Evolutionary conservation across 2,888 invertebrate genomes (phyloP).

Genomic region (Euplagia quadripunctaria): DNA sequence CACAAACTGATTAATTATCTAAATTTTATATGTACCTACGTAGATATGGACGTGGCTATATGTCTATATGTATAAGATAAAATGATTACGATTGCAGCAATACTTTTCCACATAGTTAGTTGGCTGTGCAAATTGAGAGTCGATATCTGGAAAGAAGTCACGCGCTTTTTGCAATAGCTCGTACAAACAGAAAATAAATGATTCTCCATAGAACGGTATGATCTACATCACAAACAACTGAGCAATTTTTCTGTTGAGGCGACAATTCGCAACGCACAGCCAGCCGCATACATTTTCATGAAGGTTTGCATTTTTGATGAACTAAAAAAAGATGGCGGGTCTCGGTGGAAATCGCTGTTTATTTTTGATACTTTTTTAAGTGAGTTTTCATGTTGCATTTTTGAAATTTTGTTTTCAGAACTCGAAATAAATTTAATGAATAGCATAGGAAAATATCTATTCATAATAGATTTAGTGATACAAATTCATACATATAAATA

Average conservation of each 20-base stretch:
- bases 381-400: conserved; percentile 24
- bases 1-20: no score
- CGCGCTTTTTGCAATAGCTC: not conserved
- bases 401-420: conserved; percentile 29
- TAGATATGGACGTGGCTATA: no score
- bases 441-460: not conserved
- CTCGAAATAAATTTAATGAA: not conserved
- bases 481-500: no score
- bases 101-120: not conserved
- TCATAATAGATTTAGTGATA: not conserved
- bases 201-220: conserved; percentile 40
- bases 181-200: conserved; percentile 20
- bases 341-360: conserved; percentile 56
- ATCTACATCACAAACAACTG: conserved; percentile 73
- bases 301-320: conserved; percentile 84
- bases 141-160: not conserved
- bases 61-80: no score
- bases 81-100: not conserved
- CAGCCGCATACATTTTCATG: conserved; percentile 80
- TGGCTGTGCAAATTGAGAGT: not conserved
- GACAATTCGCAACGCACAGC: conserved; percentile 58
- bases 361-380: conserved; percentile 41
- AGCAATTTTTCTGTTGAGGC: conserved; percentile 67
- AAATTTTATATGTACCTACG: no score
- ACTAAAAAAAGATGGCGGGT: conserved; percentile 65